A percentile compares a stretch with the other conserved stretches of the same genome.
Conservation (phyloP, 1,140 invertebrate genomes). For the Apis florea region DNA sequence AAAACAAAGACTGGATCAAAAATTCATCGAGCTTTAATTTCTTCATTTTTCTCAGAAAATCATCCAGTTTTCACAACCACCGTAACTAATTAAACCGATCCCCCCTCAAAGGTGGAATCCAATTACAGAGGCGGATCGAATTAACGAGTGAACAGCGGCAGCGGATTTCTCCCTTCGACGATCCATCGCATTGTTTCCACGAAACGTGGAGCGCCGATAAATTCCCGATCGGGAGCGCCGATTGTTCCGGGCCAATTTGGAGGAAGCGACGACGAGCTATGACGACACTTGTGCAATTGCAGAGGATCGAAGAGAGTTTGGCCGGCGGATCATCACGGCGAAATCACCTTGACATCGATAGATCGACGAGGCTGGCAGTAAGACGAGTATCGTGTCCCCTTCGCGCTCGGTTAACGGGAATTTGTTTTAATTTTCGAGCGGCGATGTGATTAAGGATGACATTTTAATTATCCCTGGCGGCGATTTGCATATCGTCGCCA, state of each 20-base stretch:
- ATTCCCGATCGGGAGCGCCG: conserved; percentile 32
- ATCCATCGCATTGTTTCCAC: conserved; percentile 33
- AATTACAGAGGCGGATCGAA: conserved; percentile 23
- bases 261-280: conserved; percentile 13
- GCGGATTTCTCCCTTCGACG: conserved; percentile 7
- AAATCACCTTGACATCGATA: conserved; percentile 10
- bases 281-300: background rate
- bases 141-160: conserved; percentile 18
- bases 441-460: background rate
- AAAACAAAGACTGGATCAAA: no score
- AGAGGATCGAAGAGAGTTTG: background rate
- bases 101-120: background rate
- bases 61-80: no score
- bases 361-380: no score
- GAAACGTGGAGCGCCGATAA: conserved; percentile 29
- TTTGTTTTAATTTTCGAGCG: background rate
- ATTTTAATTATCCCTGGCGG: conserved; percentile 24
- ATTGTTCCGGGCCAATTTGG: conserved; percentile 34
- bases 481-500: conserved; percentile 10
- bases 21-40: no score
- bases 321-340: background rate
- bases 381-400: background rate
- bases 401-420: background rate
- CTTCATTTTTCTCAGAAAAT: no score
- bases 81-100: background rate